Percentiles rank a stretch among this genome's conserved stretches.
Conservation (phyloP, 2,888 invertebrate genomes). For the Plutella xylostella region DNA sequence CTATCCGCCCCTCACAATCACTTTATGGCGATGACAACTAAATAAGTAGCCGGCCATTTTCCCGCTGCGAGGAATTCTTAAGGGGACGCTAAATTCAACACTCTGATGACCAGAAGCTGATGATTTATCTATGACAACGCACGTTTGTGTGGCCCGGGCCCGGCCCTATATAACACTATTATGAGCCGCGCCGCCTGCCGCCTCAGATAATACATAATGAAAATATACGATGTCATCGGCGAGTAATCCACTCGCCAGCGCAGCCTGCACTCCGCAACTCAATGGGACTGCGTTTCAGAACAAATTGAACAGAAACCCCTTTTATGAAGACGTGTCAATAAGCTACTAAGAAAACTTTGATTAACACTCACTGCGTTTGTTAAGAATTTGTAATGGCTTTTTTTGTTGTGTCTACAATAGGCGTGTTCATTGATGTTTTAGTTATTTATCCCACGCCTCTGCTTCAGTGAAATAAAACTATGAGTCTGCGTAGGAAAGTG, state of each 20-base stretch:
- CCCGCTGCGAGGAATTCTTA: slow-evolving; percentile 33
- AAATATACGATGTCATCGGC: slow-evolving; percentile 55
- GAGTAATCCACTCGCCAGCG: slow-evolving; percentile 37
- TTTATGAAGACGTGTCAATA: background rate
- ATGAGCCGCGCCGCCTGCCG: slow-evolving; percentile 18
- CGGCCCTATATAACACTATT: background rate
- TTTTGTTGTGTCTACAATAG: background rate
- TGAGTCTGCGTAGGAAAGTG: background rate
- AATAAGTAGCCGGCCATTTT: slow-evolving; percentile 39
- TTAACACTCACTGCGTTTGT: background rate
- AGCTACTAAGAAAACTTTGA: background rate
- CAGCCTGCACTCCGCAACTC: slow-evolving; percentile 47
- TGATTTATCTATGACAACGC: slow-evolving; percentile 57
- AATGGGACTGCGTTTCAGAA: slow-evolving; percentile 17
- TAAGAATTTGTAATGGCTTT: background rate
- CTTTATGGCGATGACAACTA: slow-evolving; percentile 54
- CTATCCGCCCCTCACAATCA: slow-evolving; percentile 40
- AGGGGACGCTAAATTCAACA: slow-evolving; percentile 58
- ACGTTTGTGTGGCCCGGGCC: slow-evolving; percentile 22
- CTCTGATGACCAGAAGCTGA: slow-evolving; percentile 38
- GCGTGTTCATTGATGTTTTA: background rate
- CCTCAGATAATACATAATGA: slow-evolving; percentile 20
- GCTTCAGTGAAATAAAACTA: background rate
- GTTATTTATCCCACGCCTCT: background rate
- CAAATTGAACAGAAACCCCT: slow-evolving; percentile 1